Evolutionary conservation across 1,140 invertebrate genomes (phyloP).

Genomic region (Drosophila ananassae): DNA sequence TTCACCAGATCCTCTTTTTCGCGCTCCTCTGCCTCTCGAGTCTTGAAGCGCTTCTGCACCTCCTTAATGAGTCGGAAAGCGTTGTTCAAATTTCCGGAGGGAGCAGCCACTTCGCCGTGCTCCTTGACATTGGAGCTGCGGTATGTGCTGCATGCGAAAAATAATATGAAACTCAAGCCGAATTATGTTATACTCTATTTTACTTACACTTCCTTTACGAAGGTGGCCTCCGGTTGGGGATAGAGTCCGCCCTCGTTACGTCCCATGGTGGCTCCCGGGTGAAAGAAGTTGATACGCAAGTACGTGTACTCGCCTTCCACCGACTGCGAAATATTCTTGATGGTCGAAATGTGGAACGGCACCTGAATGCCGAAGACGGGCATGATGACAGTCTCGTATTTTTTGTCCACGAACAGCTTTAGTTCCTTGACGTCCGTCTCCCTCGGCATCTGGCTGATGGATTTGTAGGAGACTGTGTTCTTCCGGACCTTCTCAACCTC

Average conservation of each 20-base stretch:
- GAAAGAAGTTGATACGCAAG: conserved; percentile 99
- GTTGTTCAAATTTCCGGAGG: conserved; percentile 98
- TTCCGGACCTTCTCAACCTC: conserved; percentile 96
- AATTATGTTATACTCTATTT: background rate
- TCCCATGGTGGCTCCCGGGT: conserved; percentile 97
- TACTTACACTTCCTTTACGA: conserved; percentile 98
- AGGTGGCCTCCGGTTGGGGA: conserved; percentile 97
- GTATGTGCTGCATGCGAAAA: conserved; percentile 91
- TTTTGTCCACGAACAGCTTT: conserved; percentile 98
- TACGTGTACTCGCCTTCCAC: conserved; percentile 99
- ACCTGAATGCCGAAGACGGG: conserved; percentile 98
- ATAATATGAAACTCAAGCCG: conserved; percentile 1
- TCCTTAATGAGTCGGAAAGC: conserved; percentile 99
- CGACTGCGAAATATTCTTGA: conserved; percentile 99
- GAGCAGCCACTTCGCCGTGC: conserved; percentile 97
- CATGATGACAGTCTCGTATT: conserved; percentile 98
- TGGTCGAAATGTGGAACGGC: conserved; percentile 99
- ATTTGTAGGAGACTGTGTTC: conserved; percentile 98
- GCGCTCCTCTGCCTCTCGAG: conserved; percentile 98
- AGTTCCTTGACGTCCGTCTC: conserved; percentile 97
- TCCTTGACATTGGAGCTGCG: conserved; percentile 99
- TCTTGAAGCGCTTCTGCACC: conserved; percentile 99
- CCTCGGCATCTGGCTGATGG: conserved; percentile 94
- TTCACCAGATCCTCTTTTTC: conserved; percentile 99
- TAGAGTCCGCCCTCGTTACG: conserved; percentile 95